phyloP scores from a whole-genome alignment of 2,888 invertebrate genomes.

The Malacosoma neustria region DNA sequence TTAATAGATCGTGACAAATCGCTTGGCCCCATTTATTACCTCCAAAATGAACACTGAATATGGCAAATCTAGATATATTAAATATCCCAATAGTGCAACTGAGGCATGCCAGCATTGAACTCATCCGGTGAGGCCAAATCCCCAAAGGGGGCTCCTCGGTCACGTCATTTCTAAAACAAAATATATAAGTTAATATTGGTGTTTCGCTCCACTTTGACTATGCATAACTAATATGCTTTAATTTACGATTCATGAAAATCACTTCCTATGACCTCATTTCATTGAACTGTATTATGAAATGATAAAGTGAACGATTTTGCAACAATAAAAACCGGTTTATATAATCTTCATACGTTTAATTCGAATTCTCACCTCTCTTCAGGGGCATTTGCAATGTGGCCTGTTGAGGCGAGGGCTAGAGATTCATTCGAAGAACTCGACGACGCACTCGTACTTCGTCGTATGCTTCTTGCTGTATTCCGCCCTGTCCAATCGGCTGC shows the following conservation, averaged over 20 bases:
- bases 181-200: constrained; percentile 1
- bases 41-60: constrained; percentile 91
- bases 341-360: constrained; percentile 5
- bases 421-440: constrained; percentile 62
- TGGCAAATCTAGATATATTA: constrained; percentile 90
- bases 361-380: constrained; percentile 48
- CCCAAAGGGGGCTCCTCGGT: constrained; percentile 59
- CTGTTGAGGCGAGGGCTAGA: constrained; percentile 33
- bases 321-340: neutral
- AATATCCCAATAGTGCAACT: constrained; percentile 92
- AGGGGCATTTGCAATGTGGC: constrained; percentile 31
- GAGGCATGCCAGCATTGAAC: constrained; percentile 86
- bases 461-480: constrained; percentile 47
- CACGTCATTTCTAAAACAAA: constrained; percentile 46
- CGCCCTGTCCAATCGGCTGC: constrained; percentile 53
- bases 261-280: constrained; percentile 28
- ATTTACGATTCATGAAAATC: constrained; percentile 21
- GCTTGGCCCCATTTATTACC: constrained; percentile 45
- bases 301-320: neutral
- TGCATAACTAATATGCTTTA: constrained; percentile 1
- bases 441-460: constrained; percentile 48
- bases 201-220: neutral
- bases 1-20: constrained; percentile 2
- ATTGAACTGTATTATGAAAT: constrained; percentile 7
- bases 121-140: constrained; percentile 74